Evolutionary conservation across 2,888 invertebrate species (phyloP), one percentile per base, ranked within the genome.

Genomic region (Pseudoips prasinana): DNA sequence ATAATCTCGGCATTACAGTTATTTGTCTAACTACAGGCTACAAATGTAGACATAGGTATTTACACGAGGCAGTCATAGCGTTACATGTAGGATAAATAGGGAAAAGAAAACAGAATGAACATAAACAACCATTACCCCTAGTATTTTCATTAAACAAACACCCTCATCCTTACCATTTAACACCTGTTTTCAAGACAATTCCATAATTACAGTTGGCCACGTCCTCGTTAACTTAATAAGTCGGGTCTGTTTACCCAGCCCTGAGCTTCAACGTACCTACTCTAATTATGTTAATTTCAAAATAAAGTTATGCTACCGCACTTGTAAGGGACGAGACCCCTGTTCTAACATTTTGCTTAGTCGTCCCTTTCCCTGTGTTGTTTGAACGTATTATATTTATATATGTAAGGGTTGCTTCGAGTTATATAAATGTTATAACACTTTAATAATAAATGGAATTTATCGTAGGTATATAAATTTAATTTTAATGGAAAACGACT

Each of bases 261-360:
- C 73, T 64, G 64, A 69, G 63, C 63, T 47, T 58, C 60, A 55
- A 24, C 19, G 28, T 39, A 45, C 2, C 70, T 64, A 64, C 64
- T 72, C 68, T 84, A 86, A 87, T 87, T 87, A 87, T 83, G 85
- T 78, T 86, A 85, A 86, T 84, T 74, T 70, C 65, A 61, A 71
- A 80, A 85, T 86, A 84, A 86, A 85, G 80, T 86, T 80, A 77
- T 82, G 79, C 76, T 61, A 73, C 75, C 78, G 56, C 74, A 72
- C 74, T 81, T 77, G 68, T 65, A 57, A 73, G 78, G 77, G 81
- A 66, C 68, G 45, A 71, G 70, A 63, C 39, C 47, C n/a, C 39
- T 61, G 63, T 64, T 59, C 51, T 52, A 57, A 51, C 68, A 63
- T 72, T 79, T 70, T 52, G 64, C 65, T 53, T 72, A 73, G 71